Evolutionary conservation across 2,888 invertebrate genomes (phyloP).

Genomic region (Colostygia pectinataria): DNA sequence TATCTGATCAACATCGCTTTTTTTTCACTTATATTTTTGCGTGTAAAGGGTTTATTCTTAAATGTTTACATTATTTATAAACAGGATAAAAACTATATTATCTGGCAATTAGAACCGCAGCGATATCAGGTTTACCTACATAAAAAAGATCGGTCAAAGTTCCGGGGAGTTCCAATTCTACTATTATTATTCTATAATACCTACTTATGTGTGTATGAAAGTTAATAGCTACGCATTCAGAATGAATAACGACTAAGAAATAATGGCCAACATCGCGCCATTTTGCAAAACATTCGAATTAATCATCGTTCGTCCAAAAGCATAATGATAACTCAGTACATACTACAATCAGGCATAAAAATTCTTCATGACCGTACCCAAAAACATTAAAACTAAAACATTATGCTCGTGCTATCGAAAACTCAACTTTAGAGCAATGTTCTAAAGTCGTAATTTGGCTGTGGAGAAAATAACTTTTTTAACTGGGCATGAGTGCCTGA

Average conservation of each 20-base stretch:
- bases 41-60: too few relatives aligned
- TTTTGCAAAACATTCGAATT: slow-evolving; percentile 29
- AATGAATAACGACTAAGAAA: slow-evolving; percentile 9
- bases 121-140: too few relatives aligned
- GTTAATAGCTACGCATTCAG: slow-evolving; percentile 1
- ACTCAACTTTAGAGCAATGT: slow-evolving; percentile 3
- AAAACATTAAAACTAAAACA: slow-evolving; percentile 39
- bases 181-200: neutral
- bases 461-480: slow-evolving; percentile 28
- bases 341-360: slow-evolving; percentile 48
- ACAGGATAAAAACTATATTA: too few relatives aligned
- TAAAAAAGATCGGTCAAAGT: too few relatives aligned
- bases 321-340: slow-evolving; percentile 43
- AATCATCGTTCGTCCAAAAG: slow-evolving; percentile 32
- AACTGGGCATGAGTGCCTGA: slow-evolving; percentile 39
- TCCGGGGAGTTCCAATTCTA: too few relatives aligned
- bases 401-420: slow-evolving; percentile 12
- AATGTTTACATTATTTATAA: too few relatives aligned
- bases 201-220: neutral
- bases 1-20: neutral
- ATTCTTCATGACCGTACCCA: slow-evolving; percentile 35
- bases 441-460: slow-evolving; percentile 11
- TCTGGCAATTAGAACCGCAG: too few relatives aligned
- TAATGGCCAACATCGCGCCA: slow-evolving; percentile 15
- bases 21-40: too few relatives aligned